Base-by-base conservation (phyloP, 2,888 invertebrate genomes). In the Anodontia alba region DNA sequence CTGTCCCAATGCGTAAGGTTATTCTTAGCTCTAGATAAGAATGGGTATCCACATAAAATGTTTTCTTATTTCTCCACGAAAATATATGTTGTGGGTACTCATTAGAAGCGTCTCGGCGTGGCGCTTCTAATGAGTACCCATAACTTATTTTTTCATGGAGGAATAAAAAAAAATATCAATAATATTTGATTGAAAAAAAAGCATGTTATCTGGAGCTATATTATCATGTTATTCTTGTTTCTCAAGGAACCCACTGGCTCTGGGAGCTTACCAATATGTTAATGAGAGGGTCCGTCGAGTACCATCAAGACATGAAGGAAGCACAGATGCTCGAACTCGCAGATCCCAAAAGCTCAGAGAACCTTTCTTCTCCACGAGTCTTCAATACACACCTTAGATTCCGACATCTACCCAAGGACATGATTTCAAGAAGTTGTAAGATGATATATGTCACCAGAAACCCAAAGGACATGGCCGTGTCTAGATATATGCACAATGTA, bases 261-360 rank as follows among this genome's bases (percentile, higher is more conserved):
- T 87, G 83, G 84, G 87, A 87, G 38, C 76, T 87, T 12, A 76
- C 68, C 2, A 83, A 83, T 62, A 87, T 87, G 87, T 54, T 87
- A 46, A 69, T 85, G 23, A 71, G 62, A 26, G 80, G 81, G 0
- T 73, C 80, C n/a, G 70, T 80, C 7, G 81, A 82, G 42, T 84
- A 84, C 43, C 83, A 83, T 33, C 43, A 78, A 20, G 57, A 72
- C 15, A 80, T 80, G 71, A 87, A 87, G 49, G 83, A 83, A 51
- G 85, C 67, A 1, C 76, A 79, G 62, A 81, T 84, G 78, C 43
- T 85, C 0, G 87, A 87, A 70, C 67, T 84, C 2, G 71, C 75
- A 7, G 81, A 66, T 8, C 29, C 67, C 20, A 29, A 36, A 1
- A 79, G 20, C 15, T 51, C 73, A 8, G 80, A 76, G n/a, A 17